A percentile compares a stretch with the other conserved stretches of the same genome.
These are phyloP conservation scores for Spilosoma lubricipeda DNA, from an alignment of 2,888 invertebrate species.

Conservation along the genomic window DNA sequence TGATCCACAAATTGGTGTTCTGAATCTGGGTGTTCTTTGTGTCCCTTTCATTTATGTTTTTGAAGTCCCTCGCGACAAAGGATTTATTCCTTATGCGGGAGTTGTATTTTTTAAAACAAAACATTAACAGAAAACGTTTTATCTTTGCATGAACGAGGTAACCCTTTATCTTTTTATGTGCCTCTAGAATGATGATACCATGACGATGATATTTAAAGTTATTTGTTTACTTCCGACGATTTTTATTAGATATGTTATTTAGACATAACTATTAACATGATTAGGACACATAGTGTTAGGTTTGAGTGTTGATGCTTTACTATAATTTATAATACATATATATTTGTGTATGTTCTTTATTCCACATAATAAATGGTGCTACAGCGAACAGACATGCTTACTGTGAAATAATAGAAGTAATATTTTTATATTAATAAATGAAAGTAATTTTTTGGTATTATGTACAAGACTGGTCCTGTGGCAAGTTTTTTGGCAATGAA, in stretches of 20 bases:
- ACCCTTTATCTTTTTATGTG: background rate
- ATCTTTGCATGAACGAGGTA: background rate
- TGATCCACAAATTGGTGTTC: no score
- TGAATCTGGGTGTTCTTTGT: no score
- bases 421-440: conserved; percentile 47
- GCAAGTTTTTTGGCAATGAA: conserved; percentile 14
- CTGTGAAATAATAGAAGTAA: conserved; percentile 37
- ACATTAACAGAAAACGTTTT: background rate
- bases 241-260: background rate
- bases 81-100: no score
- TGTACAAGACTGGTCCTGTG: conserved; percentile 24
- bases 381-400: conserved; percentile 51
- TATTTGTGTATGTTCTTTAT: conserved; percentile 35
- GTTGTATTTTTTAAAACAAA: no score
- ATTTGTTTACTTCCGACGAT: background rate
- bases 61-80: no score
- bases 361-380: conserved; percentile 54
- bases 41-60: no score
- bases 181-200: background rate
- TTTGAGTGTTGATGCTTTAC: conserved; percentile 51
- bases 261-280: conserved; percentile 13
- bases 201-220: background rate
- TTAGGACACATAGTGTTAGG: conserved; percentile 32
- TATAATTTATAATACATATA: conserved; percentile 41
- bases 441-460: conserved; percentile 27